Evolutionary conservation across 2,797 vertebrate species (phyloP), one percentile per base, ranked within the genome.

Genomic region (Chromobotia macracanthus): DNA sequence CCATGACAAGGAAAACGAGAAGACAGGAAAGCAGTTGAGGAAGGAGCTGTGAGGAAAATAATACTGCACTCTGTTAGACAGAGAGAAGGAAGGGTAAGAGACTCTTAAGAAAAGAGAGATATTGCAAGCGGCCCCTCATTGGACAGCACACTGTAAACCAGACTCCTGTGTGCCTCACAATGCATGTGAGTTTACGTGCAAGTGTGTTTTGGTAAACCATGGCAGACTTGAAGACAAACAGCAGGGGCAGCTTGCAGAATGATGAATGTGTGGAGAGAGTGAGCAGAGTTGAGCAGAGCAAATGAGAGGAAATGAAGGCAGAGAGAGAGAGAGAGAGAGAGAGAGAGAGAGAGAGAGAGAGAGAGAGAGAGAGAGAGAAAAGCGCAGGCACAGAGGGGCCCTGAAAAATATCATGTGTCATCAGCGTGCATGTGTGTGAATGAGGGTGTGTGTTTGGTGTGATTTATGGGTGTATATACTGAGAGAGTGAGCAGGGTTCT

Each of bases 1-100:
- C 83, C 55, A 77, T 18, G 41, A 69, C 18, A 9, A 38, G 75
- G 73, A 73, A 86, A 83, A 87, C 77, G 87, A 84, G 87, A 75
- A 60, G 77, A 65, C 53, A 70, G 77, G 79, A 80, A 83, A 85
- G 84, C 72, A 77, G 13, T 60, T 25, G 83, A 63, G 16, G 15
- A 51, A 69, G 48, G 19, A 77, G 65, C 41, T 3, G 1, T 28
- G 31, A 78, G 58, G 67, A 71, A 78, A 60, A 56, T 19, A 51
- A 80, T 51, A 53, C 35, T 21, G 16, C 56, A 44, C 65, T 66
- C 21, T 55, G 21, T 48, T n/a, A 72, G 55, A 72, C 18, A 71
- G 50, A 50, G 63, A 68, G 28, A 75, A 12, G 75, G 65, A 65
- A n/a, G n/a, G n/a, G n/a, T n/a, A 56, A 53, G 67, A 65, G 35